Evolutionary conservation across 2,888 invertebrate genomes (phyloP).

Genomic region (Standfussiana lucernea): DNA sequence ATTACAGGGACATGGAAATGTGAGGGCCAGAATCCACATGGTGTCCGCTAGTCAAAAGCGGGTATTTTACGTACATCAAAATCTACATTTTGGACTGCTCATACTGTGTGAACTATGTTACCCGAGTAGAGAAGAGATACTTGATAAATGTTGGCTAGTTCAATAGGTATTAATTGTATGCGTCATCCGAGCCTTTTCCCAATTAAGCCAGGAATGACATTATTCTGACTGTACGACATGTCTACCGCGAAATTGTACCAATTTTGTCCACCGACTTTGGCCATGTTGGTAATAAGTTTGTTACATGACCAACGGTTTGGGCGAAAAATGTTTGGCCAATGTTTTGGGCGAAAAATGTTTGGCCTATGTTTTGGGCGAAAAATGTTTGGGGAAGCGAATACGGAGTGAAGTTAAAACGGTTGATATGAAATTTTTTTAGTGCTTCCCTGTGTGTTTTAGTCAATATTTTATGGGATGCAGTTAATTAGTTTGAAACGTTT

Average conservation of each 20-base stretch:
- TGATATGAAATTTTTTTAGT: conserved; percentile 54
- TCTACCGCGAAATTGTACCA: conserved; percentile 57
- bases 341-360: conserved; percentile 21
- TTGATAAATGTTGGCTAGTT: conserved; percentile 34
- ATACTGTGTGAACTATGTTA: background rate
- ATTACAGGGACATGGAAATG: background rate
- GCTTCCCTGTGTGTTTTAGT: conserved; percentile 28
- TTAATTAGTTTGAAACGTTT: conserved; percentile 38
- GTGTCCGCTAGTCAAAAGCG: background rate
- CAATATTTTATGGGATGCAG: conserved; percentile 21
- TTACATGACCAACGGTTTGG: conserved; percentile 29
- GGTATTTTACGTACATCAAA: background rate
- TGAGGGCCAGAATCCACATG: background rate
- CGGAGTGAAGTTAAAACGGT: conserved; percentile 21
- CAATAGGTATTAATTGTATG: conserved; percentile 51
- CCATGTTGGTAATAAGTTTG: conserved; percentile 38
- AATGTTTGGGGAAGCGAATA: conserved; percentile 27
- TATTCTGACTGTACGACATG: conserved; percentile 50
- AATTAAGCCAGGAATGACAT: conserved; percentile 64
- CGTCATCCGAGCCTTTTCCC: conserved; percentile 58
- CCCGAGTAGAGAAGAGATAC: background rate
- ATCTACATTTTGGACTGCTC: background rate
- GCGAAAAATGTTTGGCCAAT: conserved; percentile 17
- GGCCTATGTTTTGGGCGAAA: conserved; percentile 32
- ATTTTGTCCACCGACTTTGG: conserved; percentile 49